Conservation (phyloP, 2,797 vertebrate species). For the Cossypha dichroa region DNA sequence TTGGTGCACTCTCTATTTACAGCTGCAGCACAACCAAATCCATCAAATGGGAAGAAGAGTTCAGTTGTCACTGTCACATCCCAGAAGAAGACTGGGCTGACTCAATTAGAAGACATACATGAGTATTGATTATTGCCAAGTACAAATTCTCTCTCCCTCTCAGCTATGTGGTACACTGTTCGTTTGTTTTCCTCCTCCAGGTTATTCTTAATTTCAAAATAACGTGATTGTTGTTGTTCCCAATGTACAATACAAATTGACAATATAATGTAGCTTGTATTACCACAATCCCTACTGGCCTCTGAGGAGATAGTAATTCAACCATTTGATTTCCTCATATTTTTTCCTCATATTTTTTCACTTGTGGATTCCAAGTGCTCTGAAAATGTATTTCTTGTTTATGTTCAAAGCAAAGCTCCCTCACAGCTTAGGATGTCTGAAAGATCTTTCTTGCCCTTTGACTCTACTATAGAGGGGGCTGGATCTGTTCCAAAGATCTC, state of each 20-base stretch:
- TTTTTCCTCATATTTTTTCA: neutral
- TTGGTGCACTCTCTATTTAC: neutral
- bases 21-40: conserved; percentile 29
- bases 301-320: conserved; percentile 34
- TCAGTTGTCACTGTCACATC: conserved; percentile 44
- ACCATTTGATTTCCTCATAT: neutral
- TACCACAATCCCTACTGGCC: neutral
- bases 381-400: conserved; percentile 5
- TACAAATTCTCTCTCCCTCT: conserved; percentile 14
- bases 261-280: conserved; percentile 15
- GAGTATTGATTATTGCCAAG: conserved; percentile 49
- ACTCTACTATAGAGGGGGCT: neutral
- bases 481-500: neutral
- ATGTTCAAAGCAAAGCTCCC: neutral
- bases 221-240: neutral
- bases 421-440: neutral
- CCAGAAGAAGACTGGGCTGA: neutral
- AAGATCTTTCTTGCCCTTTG: neutral
- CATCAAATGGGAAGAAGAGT: neutral
- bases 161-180: neutral
- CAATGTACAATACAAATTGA: conserved; percentile 37
- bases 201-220: conserved; percentile 59
- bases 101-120: conserved; percentile 50
- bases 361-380: neutral
- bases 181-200: conserved; percentile 42